A percentile compares a stretch with the other conserved stretches of the same genome.
Conservation (phyloP, 2,888 invertebrate genomes). For the Nymphalis urticae region DNA sequence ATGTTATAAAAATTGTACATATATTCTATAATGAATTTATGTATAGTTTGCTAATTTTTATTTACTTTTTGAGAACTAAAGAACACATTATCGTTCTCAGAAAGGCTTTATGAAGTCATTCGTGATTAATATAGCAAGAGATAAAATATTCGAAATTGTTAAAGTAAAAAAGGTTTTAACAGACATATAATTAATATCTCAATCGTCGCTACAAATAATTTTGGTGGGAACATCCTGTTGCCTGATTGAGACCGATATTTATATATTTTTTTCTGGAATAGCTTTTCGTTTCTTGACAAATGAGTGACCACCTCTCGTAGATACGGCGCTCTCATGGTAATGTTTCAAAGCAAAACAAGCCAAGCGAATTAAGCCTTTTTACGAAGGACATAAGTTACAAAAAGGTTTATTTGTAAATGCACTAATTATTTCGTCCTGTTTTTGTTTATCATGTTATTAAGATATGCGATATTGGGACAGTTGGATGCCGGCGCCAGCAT, state of each 20-base stretch:
- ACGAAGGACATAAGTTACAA: constrained; percentile 5
- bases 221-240: constrained; percentile 37
- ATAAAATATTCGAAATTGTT: constrained; percentile 13
- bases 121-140: constrained; percentile 13
- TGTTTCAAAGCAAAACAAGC: constrained; percentile 10
- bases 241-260: constrained; percentile 34
- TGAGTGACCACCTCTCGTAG: constrained; percentile 37
- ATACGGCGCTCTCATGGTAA: constrained; percentile 21
- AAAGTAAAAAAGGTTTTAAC: constrained; percentile 25
- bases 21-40: no score
- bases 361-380: constrained; percentile 21
- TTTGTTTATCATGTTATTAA: constrained; percentile 37
- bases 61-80: not conserved
- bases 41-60: not conserved
- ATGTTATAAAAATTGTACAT: no score
- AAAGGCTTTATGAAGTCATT: constrained; percentile 11
- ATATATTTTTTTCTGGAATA: constrained; percentile 37
- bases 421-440: constrained; percentile 29
- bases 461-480: constrained; percentile 36
- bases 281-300: constrained; percentile 39
- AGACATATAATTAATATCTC: constrained; percentile 36
- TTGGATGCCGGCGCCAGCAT: constrained; percentile 36
- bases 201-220: constrained; percentile 33
- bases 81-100: constrained; percentile 2
- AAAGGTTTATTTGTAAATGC: constrained; percentile 19